Base-by-base conservation (phyloP, 2,888 invertebrate species). In the Dusona sp. region DNA sequence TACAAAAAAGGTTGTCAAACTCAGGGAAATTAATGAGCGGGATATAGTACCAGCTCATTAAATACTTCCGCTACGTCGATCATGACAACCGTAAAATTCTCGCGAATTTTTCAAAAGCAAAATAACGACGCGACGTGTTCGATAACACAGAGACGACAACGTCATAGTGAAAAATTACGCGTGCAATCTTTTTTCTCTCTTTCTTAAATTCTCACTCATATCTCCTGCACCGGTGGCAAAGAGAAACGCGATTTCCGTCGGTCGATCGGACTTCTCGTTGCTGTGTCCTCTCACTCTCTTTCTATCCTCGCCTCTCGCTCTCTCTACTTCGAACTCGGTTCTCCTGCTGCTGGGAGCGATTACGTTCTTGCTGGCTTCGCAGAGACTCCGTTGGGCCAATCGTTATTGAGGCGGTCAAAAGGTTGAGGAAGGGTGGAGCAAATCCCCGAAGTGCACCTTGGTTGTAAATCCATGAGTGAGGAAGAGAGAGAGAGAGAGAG, bases 371-470 rank as follows among this genome's bases (percentile, higher is more conserved):
- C 90, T 90, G 89, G 91, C 88, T 89, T 90, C 87, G 90, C 88
- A 89, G 87, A 83, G 87, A 83, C 85, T 89, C 89, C 88, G 88
- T 86, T 81, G 77, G 78, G 78, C 86, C 86, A 86, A 86, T 86
- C 86, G 86, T 86, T 86, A 86, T 86, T 84, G 86, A 81, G 83
- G 86, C 61, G 86, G 54, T 19, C 51, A 48, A 68, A 68, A 68
- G 79, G 89, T 89, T 79, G 90, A 90, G 91, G 90, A 89, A 91
- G 89, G 84, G 85, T 77, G 73, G 79, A 82, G 88, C 87, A 80
- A 90, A 90, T 92, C 92, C 91, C 92, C 84, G 86, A 92, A 91
- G 92, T 92, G 91, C 90, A 91, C 89, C 91, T 89, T 86, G 84
- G 89, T 89, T 86, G 88, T 89, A 90, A 91, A 91, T 90, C 91